A percentile compares a stretch with the other conserved stretches of the same genome.
Conservation (phyloP, 2,797 vertebrate species). For the Acanthurus lineatus region DNA sequence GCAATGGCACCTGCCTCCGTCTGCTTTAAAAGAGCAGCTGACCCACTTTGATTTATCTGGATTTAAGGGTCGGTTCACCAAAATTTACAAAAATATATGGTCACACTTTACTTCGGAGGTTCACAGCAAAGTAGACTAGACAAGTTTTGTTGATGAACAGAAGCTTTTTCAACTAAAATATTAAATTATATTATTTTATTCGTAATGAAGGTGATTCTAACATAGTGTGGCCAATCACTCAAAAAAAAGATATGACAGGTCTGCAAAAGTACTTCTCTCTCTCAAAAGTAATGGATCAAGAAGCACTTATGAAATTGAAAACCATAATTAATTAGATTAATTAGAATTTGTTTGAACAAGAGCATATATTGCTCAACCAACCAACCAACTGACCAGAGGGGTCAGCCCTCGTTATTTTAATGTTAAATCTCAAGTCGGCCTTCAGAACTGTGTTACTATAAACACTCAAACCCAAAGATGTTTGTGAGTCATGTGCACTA, state of each 20-base stretch:
- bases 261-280: too few relatives aligned
- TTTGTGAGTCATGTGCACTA: background rate
- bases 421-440: background rate
- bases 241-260: too few relatives aligned
- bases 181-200: too few relatives aligned
- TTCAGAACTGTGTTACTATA: background rate
- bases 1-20: constrained; percentile 12
- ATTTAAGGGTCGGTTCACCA: constrained; percentile 3
- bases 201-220: too few relatives aligned
- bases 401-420: background rate
- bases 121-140: background rate
- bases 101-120: background rate
- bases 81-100: background rate
- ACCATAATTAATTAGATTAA: too few relatives aligned
- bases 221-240: too few relatives aligned
- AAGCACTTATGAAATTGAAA: too few relatives aligned
- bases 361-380: too few relatives aligned
- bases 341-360: too few relatives aligned
- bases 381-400: too few relatives aligned
- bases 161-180: too few relatives aligned
- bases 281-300: too few relatives aligned
- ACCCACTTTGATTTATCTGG: constrained; percentile 10
- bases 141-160: background rate
- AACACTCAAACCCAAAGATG: background rate
- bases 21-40: constrained; percentile 5